Base-by-base conservation (phyloP, 2,113 vertebrate genomes). In the Onychorhynchus coronatus region DNA sequence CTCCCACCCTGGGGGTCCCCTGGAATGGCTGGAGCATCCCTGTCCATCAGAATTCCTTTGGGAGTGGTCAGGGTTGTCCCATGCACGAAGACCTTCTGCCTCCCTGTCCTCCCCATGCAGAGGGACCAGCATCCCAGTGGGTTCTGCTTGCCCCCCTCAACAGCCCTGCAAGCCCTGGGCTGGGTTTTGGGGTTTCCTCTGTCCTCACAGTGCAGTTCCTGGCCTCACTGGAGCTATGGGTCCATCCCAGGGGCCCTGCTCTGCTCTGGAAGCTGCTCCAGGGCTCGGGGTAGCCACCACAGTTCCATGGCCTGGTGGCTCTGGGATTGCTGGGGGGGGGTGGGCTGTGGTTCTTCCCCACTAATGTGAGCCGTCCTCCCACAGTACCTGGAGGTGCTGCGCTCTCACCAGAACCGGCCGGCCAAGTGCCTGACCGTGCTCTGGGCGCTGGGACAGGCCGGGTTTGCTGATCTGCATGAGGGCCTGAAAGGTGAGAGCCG, bases 381-480 rank as follows among this genome's bases (percentile, higher is more conserved):
- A 1, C 95, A 99, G 99, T 99, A 99, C 97, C 93, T 99, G 93
- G 99, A 99, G 91, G 96, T 99, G 79, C 44, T 99, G 95, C 98
- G 99, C 33, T 99, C 99, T 1, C 98, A 99, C 65, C 99, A 99
- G 97, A 99, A 98, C 96, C 98, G 97, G 71, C 99, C 99, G 1
- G 97, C 92, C 1, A 99, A 99, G 78, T 99, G 99, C 96, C 97
- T 99, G 74, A 99, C 98, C 8, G 98, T 99, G 89, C 99, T 99
- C 98, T 99, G 99, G 99, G 98, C 99, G 1, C 96, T 99, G 93
- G 99, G 99, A 5, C 99, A 99, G 93, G 99, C 99, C 0, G 99
- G 99, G 8, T 99, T 99, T 95, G 28, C 98, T 2, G 99, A 98
- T 95, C 99, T 99, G 65, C 97, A 98, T 0, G 99, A 99, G 93